Evolutionary conservation across 2,888 invertebrate species (phyloP), one percentile per base, ranked within the genome.

Genomic region (Aethes cnicana): DNA sequence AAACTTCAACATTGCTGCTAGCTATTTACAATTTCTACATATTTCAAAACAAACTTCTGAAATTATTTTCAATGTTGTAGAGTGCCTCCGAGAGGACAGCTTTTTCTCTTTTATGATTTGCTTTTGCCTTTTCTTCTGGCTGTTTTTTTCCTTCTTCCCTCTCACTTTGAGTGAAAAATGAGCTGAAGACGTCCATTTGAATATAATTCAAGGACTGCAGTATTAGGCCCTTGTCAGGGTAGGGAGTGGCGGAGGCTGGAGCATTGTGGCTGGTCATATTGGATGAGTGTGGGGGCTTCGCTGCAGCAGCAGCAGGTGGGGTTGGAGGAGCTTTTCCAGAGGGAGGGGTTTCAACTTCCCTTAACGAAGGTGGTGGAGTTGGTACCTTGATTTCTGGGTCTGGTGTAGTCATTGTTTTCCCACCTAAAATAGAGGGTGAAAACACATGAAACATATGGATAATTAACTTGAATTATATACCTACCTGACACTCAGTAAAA

Each of bases 181-280:
- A 81, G 67, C 84, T 89, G 61, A 90, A 79, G 12, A 83, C 84
- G 74, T 89, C 89, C 84, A 90, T 85, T 66, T 90, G 85, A 53
- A 90, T 86, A 56, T 89, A 90, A 61, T 90, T 90, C 1, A 90
- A 73, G 16, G 90, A 89, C 55, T 86, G 78, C 8, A 88, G 68
- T 57, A 90, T 82, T 4, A 90, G 58, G 14, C 90, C 88, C 44
- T 79, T 80, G 58, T 86, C 77, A 12, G 90, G 90, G 53, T 86
- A 90, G 14, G 90, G 90, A 18, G 84, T 85, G 16, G 64, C 32
- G 11, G 69, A 54, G 17, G 52, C 49, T 53, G 66, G 53, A 36
- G 61, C 41, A 11, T 71, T 63, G 36, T 71, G 55, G 47, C 59
- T 49, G 25, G 47, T 47, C 59, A 61, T 44, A 59, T 56, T 36